Evolutionary conservation across 2,797 vertebrate genomes (phyloP), one percentile per base, ranked within the genome.

Genomic region (Diglossa cyanea): DNA sequence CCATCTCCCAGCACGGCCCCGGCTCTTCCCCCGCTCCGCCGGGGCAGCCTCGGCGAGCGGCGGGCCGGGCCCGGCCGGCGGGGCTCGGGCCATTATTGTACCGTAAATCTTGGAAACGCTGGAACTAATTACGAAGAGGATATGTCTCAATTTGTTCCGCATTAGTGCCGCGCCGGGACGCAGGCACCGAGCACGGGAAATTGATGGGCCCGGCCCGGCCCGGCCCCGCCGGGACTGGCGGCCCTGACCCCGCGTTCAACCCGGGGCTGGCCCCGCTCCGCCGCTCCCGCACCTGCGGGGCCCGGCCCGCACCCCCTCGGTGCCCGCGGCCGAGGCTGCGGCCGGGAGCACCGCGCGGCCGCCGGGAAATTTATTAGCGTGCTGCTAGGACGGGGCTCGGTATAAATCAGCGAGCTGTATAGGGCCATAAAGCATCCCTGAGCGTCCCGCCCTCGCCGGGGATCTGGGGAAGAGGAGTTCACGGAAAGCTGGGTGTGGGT

Each of bases 61-160:
- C 54, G 54, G 31, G 42, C 75, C 86, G 68, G 83, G 87, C 83
- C 60, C 88, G 86, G 91, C 77, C 88, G 94, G 86, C 76, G 80
- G 90, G 70, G 73, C 91, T 74, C 30, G 11, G 66, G 39, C 97
- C 97, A 97, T 98, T 97, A 97, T 97, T 97, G 92, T 93, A 96
- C 97, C 98, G 96, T 98, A 98, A 98, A 98, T 98, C 97, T 98
- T 92, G 74, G 96, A 92, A 97, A 98, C 97, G 97, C 98, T 98
- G 98, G 98, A 98, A 98, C 98, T 98, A 98, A 98, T 98, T 98
- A 98, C 96, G 93, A 84, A 97, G 97, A 98, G 98, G 98, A 98
- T 98, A 98, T 97, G 97, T 98, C 98, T 98, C 98, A 98, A 98
- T 98, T 98, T 98, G 98, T 98, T 98, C 97, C 97, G 97, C 97